These are phyloP conservation scores for Psittacara wagleri DNA, from an alignment of 2,113 vertebrate genomes.

Conservation along the genomic window DNA sequence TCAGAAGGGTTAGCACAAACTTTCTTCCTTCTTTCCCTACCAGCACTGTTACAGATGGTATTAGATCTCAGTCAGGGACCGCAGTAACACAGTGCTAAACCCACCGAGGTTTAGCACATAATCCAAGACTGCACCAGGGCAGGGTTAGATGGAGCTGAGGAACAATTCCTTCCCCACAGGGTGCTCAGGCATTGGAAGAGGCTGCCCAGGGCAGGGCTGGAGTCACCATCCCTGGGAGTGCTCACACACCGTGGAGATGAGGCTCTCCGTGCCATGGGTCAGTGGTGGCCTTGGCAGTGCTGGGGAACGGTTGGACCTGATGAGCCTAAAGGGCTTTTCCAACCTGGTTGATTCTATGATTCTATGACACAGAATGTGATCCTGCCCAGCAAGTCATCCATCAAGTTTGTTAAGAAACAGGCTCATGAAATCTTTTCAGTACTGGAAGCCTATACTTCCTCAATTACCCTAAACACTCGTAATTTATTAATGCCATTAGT, in stretches of 20 bases:
- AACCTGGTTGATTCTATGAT: neutral
- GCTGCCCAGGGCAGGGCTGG: too few species aligned
- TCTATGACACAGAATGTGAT: neutral
- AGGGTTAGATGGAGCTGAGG: too few species aligned
- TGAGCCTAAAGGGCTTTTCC: neutral
- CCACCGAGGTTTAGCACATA: accelerated
- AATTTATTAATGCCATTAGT: neutral
- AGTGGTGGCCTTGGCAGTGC: neutral
- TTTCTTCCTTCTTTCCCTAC: neutral
- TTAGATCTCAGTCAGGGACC: neutral
- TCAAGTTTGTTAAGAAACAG: neutral
- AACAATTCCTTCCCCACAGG: too few species aligned
- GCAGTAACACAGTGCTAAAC: neutral
- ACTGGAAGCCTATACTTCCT: neutral
- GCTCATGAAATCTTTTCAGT: neutral
- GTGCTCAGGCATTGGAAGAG: too few species aligned
- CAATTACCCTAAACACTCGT: neutral
- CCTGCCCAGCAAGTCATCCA: neutral
- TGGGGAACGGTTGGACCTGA: too few species aligned
- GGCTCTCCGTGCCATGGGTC: too few species aligned
- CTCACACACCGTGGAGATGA: too few species aligned
- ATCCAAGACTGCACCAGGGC: neutral
- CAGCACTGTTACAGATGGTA: neutral
- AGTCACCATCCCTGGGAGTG: too few species aligned
- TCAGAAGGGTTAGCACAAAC: conserved; percentile 22